A percentile compares a stretch with the other conserved stretches of the same genome.
Conservation (phyloP, 2,113 vertebrate species). For the Tretioscincus oriximinensis region DNA sequence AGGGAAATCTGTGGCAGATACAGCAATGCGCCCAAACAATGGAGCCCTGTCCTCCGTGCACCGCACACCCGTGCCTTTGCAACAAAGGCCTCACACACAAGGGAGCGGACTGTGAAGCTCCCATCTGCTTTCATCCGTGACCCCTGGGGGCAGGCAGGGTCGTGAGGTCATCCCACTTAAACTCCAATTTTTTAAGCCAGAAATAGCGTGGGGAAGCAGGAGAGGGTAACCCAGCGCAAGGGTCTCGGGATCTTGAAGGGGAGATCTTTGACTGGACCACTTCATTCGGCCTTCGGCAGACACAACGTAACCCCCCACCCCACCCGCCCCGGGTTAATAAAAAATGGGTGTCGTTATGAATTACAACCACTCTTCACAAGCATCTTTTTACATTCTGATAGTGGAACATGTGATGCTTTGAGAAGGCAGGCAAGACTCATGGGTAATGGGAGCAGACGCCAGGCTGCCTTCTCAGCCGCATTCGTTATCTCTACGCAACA, state of each 20-base stretch:
- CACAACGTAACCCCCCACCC: slow-evolving; percentile 44
- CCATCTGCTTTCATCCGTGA: slow-evolving; percentile 75
- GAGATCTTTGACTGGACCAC: slow-evolving; percentile 62
- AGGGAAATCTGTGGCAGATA: slow-evolving; percentile 61
- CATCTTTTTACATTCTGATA: slow-evolving; percentile 56
- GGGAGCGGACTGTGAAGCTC: slow-evolving; percentile 69
- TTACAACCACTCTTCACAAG: slow-evolving; percentile 65
- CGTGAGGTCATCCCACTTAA: slow-evolving; percentile 72
- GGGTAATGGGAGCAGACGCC: slow-evolving; percentile 49
- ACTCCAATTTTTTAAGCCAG: slow-evolving; percentile 55
- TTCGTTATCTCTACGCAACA: slow-evolving; percentile 1
- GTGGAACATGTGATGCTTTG: slow-evolving; percentile 62
- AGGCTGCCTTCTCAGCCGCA: slow-evolving; percentile 37
- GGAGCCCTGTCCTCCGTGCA: slow-evolving; percentile 68
- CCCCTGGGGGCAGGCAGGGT: slow-evolving; percentile 64
- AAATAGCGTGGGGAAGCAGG: slow-evolving; percentile 69
- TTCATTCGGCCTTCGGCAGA: slow-evolving; percentile 63
- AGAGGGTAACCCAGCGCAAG: slow-evolving; percentile 60
- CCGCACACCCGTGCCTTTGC: slow-evolving; percentile 58
- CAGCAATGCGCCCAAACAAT: slow-evolving; percentile 68
- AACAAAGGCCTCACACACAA: slow-evolving; percentile 72
- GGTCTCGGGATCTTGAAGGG: slow-evolving; percentile 58
- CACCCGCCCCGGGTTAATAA: slow-evolving; percentile 28
- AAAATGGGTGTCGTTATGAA: slow-evolving; percentile 62
- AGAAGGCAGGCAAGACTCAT: slow-evolving; percentile 54